Conservation (phyloP, 2,888 invertebrate species). For the Lithodes maja region DNA sequence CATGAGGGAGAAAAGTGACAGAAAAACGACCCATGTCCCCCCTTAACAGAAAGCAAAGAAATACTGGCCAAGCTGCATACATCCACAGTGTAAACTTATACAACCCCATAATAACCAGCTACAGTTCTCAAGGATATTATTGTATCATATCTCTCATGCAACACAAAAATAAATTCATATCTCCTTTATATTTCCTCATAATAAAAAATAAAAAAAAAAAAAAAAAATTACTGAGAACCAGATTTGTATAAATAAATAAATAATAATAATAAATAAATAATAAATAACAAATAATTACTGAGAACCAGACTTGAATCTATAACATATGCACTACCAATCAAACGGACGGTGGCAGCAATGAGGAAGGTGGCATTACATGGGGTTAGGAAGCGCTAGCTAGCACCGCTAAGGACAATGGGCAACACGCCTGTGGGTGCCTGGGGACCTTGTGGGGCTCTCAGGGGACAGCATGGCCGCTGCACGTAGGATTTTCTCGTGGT, state of each 20-base stretch:
- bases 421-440: slow-evolving; percentile 60
- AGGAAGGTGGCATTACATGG: slow-evolving; percentile 58
- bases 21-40: no score
- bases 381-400: slow-evolving; percentile 62
- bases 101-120: background rate
- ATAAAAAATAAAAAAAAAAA: no score
- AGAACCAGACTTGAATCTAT: background rate
- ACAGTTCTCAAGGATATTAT: background rate
- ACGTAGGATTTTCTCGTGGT: slow-evolving; percentile 67
- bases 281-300: no score
- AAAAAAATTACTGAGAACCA: no score
- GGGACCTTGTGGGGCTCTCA: slow-evolving; percentile 65
- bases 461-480: slow-evolving; percentile 67
- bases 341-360: slow-evolving; percentile 43
- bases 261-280: no score
- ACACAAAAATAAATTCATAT: slow-evolving; percentile 15
- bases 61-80: background rate
- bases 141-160: background rate
- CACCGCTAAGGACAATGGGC: slow-evolving; percentile 64
- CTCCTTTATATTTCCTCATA: background rate
- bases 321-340: slow-evolving; percentile 37
- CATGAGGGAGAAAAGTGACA: no score
- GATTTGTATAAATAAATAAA: no score
- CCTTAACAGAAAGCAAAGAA: no score
- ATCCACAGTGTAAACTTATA: background rate